Conservation (phyloP, 2,113 vertebrate genomes). For the Vulpes vulpes region DNA sequence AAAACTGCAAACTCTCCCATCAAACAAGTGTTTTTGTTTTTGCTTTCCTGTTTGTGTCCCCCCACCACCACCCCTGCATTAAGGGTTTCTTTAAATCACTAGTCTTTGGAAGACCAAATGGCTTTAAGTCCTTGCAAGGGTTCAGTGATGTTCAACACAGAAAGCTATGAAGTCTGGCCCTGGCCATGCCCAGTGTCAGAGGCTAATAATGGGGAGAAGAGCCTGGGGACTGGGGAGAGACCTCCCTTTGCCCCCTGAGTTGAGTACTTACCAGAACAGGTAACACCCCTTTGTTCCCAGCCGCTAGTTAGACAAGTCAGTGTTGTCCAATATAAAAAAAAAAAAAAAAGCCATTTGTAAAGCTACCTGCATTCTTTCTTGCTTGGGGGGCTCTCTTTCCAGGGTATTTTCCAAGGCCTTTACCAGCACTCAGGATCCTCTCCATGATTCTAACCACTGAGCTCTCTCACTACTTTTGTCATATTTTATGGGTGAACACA, state of each 20-base stretch:
- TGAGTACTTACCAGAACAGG: background rate
- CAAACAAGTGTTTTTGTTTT: conserved; percentile 65
- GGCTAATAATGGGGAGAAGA: background rate
- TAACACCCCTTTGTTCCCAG: background rate
- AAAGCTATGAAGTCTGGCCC: background rate
- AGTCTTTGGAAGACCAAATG: conserved; percentile 53
- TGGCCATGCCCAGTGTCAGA: background rate
- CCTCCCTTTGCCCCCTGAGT: background rate
- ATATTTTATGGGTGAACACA: background rate
- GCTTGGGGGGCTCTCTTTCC: background rate
- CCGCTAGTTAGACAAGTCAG: background rate
- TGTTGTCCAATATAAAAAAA: background rate
- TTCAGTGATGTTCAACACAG: background rate
- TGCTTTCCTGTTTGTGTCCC: conserved; percentile 63
- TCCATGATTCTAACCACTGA: background rate
- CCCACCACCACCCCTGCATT: background rate
- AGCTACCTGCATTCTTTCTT: background rate
- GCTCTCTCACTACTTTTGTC: background rate
- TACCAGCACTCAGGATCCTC: background rate
- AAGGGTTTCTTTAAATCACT: conserved; percentile 66
- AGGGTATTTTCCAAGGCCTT: background rate
- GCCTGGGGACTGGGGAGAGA: background rate
- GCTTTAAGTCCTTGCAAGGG: conserved; percentile 28
- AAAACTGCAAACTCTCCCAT: conserved; percentile 67
- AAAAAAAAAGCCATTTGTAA: background rate